Conservation (phyloP, 1,140 invertebrate species). For the Ooceraea biroi region DNA sequence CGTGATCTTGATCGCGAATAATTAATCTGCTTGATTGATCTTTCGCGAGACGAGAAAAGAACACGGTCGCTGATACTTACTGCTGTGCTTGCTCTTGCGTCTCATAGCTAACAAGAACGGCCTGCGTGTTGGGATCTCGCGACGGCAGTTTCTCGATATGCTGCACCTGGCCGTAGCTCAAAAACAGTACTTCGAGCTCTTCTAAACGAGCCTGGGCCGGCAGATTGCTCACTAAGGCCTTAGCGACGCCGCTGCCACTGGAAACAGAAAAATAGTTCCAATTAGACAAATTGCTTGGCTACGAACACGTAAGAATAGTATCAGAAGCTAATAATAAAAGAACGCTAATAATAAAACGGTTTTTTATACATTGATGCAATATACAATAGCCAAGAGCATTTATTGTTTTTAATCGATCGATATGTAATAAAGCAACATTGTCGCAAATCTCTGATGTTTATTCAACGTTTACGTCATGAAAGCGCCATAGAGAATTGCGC, state of each 20-base stretch:
- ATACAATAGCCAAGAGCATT: not conserved
- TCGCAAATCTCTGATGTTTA: too few relatives aligned
- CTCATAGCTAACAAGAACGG: constrained; percentile 94
- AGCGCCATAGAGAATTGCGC: not conserved
- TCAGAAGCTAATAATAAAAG: not conserved
- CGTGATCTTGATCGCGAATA: not conserved
- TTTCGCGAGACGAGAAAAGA: not conserved
- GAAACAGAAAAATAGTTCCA: not conserved
- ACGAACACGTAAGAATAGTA: not conserved
- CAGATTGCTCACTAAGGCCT: constrained; percentile 95
- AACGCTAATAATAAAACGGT: not conserved
- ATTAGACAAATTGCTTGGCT: constrained; percentile 3
- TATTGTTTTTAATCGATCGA: not conserved
- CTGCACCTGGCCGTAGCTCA: constrained; percentile 92
- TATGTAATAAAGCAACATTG: not conserved
- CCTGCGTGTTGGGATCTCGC: constrained; percentile 92
- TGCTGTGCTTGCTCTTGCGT: constrained; percentile 95
- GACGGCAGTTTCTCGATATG: constrained; percentile 94
- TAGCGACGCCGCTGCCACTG: constrained; percentile 90
- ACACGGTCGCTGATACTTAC: constrained; percentile 88
- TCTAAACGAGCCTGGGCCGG: constrained; percentile 92
- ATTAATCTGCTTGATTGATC: not conserved
- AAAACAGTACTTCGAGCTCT: constrained; percentile 93
- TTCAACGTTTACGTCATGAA: not conserved
- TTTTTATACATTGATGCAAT: not conserved